Evolutionary conservation across 2,888 invertebrate species (phyloP).

Genomic region (Onthophagus sagittarius): DNA sequence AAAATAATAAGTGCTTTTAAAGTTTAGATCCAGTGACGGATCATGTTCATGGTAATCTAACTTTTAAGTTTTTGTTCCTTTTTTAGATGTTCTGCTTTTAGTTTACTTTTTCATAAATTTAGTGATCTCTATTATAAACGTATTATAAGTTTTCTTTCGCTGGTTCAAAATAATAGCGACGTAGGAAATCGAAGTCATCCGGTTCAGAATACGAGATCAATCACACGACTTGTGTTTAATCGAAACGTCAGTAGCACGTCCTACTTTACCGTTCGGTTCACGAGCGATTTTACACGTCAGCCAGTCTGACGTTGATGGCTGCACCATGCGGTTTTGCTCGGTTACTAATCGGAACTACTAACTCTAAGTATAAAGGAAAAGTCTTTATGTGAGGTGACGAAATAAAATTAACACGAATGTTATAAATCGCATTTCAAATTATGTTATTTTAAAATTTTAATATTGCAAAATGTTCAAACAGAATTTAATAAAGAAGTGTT

Average conservation of each 20-base stretch:
- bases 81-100: background rate
- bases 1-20: background rate
- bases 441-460: no score
- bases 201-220: constrained; percentile 1
- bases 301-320: background rate
- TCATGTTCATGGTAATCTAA: background rate
- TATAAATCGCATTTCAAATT: no score
- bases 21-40: background rate
- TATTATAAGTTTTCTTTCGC: background rate
- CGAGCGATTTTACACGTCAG: constrained; percentile 6
- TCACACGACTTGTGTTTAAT: constrained; percentile 8
- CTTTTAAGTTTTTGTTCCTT: background rate
- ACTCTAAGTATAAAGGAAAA: background rate
- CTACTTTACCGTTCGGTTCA: constrained; percentile 2
- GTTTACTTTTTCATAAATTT: background rate
- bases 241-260: constrained; percentile 10
- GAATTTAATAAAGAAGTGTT: background rate
- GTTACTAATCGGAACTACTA: background rate
- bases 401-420: no score
- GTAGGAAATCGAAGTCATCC: background rate
- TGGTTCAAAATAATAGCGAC: background rate
- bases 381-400: background rate
- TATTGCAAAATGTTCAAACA: no score
- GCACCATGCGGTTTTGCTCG: background rate
- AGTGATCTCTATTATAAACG: background rate